Base-by-base conservation (phyloP, 1,140 invertebrate genomes). In the Aphelinus atriplicis region DNA sequence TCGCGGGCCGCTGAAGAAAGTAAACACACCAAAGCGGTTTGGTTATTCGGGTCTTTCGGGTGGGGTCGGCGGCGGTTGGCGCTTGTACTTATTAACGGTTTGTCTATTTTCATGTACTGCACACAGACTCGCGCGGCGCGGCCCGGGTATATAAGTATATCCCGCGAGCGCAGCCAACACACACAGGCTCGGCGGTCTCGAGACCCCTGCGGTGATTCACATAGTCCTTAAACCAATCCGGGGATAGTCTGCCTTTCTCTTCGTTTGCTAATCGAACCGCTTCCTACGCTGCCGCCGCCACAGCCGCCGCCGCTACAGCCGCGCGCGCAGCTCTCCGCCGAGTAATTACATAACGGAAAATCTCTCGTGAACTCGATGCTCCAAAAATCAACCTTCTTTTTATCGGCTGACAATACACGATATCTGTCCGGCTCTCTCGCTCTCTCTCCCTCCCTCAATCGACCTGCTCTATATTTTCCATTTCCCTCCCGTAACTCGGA, bases 181-280 rank as follows among this genome's bases (percentile, higher is more conserved):
- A 57, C 71, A 43, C 9, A 1, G 7, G 43, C 50, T 48, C 68
- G 61, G 56, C 63, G 57, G 66, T 60, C 48, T 67, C 62, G 67
- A 83, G 81, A 83, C 82, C 82, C 84, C 84, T 80, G 84, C 80
- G 83, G 83, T 84, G 83, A 87, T 86, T 87, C 85, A 85, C 84
- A 86, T 84, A 85, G 81, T 84, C 84, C 84, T 84, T 81, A 82
- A 83, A 86, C 85, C 84, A 84, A 87, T 87, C 83, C 84, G 83
- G 80, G 81, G 84, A 84, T 83, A 84, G 79, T 83, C 81, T 84
- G 84, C 87, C 87, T 88, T 88, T 88, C 87, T 88, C 86, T 84
- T 86, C 81, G 84, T 87, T 85, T 86, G 86, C 85, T 88, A 88
- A 88, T 88, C 87, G 86, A 88, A 87, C 86, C 80, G 86, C 86